Base-by-base conservation (phyloP, 2,797 vertebrate species). In the Cyclopterus lumpus region DNA sequence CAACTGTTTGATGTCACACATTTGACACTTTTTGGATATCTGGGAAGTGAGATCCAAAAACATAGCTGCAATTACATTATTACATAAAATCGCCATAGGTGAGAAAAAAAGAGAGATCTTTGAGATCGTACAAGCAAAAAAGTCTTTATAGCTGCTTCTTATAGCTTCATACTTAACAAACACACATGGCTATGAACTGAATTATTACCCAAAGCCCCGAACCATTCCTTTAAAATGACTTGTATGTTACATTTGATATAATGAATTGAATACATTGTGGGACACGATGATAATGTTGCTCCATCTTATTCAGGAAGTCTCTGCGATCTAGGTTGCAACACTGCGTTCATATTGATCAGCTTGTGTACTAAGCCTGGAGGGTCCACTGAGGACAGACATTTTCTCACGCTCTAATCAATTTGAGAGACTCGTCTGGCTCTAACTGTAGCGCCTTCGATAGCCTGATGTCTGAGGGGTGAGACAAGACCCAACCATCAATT, bases 351-450 rank as follows among this genome's bases (percentile, higher is more conserved):
- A 44, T 49, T 38, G 12, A 68, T 62, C 66, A 55, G 48, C 61
- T 60, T 58, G 46, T 65, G 61, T 57, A 22, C 57, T 40, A 0
- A 18, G 28, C 51, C 68, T 24, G 48, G 8, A 55, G 22, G 2
- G 34, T 57, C 36, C 42, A 40, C 67, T 24, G n/a, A 74, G 54
- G 73, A 60, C 65, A 30, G 63, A 66, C 53, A 18, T 69, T 76
- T 73, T 57, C 59, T 85, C 70, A 70, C 75, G 32, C 68, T 67
- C 30, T 80, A 85, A 88, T 88, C 84, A 59, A 77, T 82, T 81
- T 53, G 30, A 8, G 62, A 71, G 46, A 76, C 62, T 69, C 40
- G 34, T 80, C 77, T 72, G 78, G 60, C 53, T 67, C 5, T 12
- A 5, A 40, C 12, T 40, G 60, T 46, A 8, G 64, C 53, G 32